Conservation (phyloP, 2,888 invertebrate genomes). For the Coelopa pilipes region DNA sequence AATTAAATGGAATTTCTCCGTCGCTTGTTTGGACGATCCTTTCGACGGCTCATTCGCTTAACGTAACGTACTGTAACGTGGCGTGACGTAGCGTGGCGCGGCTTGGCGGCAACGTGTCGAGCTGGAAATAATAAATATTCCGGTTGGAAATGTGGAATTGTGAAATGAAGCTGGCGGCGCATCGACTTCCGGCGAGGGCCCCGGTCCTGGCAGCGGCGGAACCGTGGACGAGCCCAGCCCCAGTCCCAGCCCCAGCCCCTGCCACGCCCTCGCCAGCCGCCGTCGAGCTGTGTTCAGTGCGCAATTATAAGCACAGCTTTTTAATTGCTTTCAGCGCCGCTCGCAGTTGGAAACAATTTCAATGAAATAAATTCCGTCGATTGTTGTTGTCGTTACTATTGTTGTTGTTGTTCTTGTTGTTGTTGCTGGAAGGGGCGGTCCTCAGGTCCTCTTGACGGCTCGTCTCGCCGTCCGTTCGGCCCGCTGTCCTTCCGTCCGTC, state of each 20-base stretch:
- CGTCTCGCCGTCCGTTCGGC: slow-evolving; percentile 2
- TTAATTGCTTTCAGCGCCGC: slow-evolving; percentile 57
- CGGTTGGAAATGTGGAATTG: slow-evolving; percentile 42
- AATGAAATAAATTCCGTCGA: slow-evolving; percentile 45
- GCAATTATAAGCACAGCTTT: slow-evolving; percentile 57
- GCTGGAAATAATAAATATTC: slow-evolving; percentile 42
- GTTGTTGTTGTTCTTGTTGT: slow-evolving; percentile 8
- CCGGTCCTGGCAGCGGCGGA: slow-evolving; percentile 25
- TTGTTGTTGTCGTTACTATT: slow-evolving; percentile 38
- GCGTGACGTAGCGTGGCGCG: too few species aligned
- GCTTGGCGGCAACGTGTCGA: slow-evolving; percentile 21
- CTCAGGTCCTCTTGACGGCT: slow-evolving; percentile 20
- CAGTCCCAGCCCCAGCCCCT: slow-evolving; percentile 20
- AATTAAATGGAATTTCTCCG: slow-evolving; percentile 29
- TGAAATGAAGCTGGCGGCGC: slow-evolving; percentile 42
- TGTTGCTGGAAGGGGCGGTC: background rate
- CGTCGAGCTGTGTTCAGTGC: slow-evolving; percentile 42
- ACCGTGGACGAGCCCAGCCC: slow-evolving; percentile 29
- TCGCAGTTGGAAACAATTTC: slow-evolving; percentile 51
- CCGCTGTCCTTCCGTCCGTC: slow-evolving; percentile 32
- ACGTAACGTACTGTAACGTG: background rate
- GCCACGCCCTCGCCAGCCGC: slow-evolving; percentile 10
- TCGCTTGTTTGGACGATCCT: background rate
- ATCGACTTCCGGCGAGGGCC: slow-evolving; percentile 38
- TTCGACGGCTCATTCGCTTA: slow-evolving; percentile 10